Evolutionary conservation across 2,797 vertebrate genomes (phyloP).

Genomic region (Sciaenops ocellatus): DNA sequence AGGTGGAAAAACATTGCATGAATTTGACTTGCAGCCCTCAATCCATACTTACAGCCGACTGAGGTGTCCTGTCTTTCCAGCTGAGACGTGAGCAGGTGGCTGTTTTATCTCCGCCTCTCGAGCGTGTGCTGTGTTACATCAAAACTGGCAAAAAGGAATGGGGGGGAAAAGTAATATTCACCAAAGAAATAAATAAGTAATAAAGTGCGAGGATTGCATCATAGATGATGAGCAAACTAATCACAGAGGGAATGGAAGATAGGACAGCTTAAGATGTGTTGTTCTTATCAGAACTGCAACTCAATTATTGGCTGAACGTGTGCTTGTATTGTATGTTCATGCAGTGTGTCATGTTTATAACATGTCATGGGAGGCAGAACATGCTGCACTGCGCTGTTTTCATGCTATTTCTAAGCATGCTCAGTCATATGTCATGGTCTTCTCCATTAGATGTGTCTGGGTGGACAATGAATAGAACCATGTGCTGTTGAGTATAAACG

Average conservation of each 20-base stretch:
- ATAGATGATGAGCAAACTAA: constrained; percentile 11
- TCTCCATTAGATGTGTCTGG: not conserved
- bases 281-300: constrained; percentile 8
- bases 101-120: constrained; percentile 33
- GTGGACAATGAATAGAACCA: not conserved
- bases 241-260: not conserved
- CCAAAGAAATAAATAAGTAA: constrained; percentile 35
- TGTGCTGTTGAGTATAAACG: not conserved
- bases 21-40: constrained; percentile 15
- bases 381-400: not conserved
- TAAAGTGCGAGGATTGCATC: not conserved
- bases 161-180: constrained; percentile 8
- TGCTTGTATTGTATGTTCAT: not conserved
- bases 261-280: not conserved
- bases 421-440: not conserved
- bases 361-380: not conserved
- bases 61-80: constrained; percentile 22
- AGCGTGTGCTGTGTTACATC: constrained; percentile 22
- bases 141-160: constrained; percentile 29
- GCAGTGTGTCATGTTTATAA: not conserved
- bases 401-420: not conserved
- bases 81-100: constrained; percentile 45
- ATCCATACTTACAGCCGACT: constrained; percentile 14
- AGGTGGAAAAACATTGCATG: constrained; percentile 6
- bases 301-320: not conserved